Base-by-base conservation (phyloP, 1,140 invertebrate species). In the Pemphigus obesinymphae region DNA sequence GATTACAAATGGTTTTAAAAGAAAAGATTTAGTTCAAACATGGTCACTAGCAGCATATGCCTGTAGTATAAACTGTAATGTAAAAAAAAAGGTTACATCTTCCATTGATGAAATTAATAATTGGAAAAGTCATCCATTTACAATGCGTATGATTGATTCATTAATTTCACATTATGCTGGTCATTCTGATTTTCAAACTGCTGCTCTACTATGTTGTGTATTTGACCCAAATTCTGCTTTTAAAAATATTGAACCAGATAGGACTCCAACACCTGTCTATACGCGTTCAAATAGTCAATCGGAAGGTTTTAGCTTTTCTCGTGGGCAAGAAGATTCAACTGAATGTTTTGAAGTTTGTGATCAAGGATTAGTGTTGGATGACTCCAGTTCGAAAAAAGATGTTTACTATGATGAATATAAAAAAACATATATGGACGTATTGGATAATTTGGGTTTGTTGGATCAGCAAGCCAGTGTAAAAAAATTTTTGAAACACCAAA, bases 141-240 rank as follows among this genome's bases (percentile, higher is more conserved):
- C 95, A 83, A 92, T 92, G 86, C 91, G 92, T 85, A 87, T 97
- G 82, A 90, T 97, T 80, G 92, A 96, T 85, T 93, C 93, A 7
- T 88, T 97, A 87, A 94, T 95, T 85, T 89, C 90, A 73, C 92
- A 94, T 87, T 95, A 93, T 87, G 93, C 92, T 2, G 89, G 89
- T 83, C 90, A 93, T 68, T 91, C 91, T 5, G 96, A 99, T 87
- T 90, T 97, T 55, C 96, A 99, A 88, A 98, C 95, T 86, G 93
- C 96, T 17, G 96, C 95, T 0, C 96, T 98, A 92, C 86, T 98
- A 40, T 93, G 93, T 80, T 97, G 96, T 87, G 90, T 93, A 0
- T 96, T 97, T 87, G 92, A 92, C 84, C 86, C 87, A 50, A 88
- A 87, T 82, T 86, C 86, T 13, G 55, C 29, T 43, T 43, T 80